Conservation (phyloP, 2,113 vertebrate genomes). For the Pandion haliaetus region DNA sequence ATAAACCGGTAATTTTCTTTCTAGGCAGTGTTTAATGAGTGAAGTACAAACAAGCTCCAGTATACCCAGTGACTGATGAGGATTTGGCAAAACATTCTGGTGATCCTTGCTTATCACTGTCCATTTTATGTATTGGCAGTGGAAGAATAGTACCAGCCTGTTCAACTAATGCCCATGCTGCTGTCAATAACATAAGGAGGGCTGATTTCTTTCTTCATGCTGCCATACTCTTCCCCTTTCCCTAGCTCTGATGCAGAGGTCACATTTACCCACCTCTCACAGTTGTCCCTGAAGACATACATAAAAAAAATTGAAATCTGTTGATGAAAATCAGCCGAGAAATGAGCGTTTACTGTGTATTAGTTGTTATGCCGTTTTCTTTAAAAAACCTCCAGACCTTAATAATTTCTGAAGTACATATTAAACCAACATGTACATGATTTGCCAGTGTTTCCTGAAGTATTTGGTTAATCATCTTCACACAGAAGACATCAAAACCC, state of each 20-base stretch:
- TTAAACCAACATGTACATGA: constrained; percentile 36
- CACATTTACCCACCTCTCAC: background rate
- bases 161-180: background rate
- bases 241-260: background rate
- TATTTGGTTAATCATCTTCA: constrained; percentile 62
- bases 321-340: background rate
- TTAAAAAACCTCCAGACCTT: background rate
- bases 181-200: background rate
- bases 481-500: background rate
- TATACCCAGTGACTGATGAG: background rate
- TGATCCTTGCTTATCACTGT: background rate
- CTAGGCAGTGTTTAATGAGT: background rate
- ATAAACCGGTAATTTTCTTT: background rate
- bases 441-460: constrained; percentile 5
- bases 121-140: background rate
- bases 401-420: constrained; percentile 8
- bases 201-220: background rate
- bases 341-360: background rate
- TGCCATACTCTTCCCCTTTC: background rate
- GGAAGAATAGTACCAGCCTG: background rate
- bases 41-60: background rate
- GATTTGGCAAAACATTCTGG: background rate
- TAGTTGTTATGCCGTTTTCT: background rate
- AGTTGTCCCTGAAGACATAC: background rate
- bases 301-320: background rate